Conservation (phyloP, 1,140 invertebrate species). For the Drosophila asahinai region DNA sequence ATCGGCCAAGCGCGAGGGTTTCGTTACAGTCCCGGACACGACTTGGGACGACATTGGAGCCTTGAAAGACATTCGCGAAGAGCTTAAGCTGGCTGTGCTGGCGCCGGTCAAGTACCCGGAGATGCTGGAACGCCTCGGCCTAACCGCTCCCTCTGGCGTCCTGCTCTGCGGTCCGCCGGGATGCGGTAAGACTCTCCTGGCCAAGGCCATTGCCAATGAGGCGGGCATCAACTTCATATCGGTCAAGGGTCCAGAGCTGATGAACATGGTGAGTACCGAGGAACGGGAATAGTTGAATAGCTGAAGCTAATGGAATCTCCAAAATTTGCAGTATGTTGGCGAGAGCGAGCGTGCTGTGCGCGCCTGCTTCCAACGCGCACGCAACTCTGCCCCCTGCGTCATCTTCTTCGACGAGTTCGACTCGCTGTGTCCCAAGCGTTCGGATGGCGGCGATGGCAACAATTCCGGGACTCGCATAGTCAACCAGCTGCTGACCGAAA, state of each 20-base stretch:
- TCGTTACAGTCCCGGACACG: conserved; percentile 98
- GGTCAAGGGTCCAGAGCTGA: conserved; percentile 97
- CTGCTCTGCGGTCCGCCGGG: conserved; percentile 97
- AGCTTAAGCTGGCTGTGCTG: conserved; percentile 95
- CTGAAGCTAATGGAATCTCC: neutral
- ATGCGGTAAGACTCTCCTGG: conserved; percentile 96
- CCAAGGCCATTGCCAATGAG: conserved; percentile 98
- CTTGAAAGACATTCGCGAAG: conserved; percentile 93
- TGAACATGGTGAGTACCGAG: conserved; percentile 92
- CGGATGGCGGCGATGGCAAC: conserved; percentile 90
- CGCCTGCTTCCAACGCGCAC: conserved; percentile 96
- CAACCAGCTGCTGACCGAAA: conserved; percentile 98
- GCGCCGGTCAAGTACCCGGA: conserved; percentile 95
- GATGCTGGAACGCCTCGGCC: conserved; percentile 91
- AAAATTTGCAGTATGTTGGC: conserved; percentile 94
- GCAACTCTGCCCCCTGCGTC: conserved; percentile 98
- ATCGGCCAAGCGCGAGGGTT: conserved; percentile 98
- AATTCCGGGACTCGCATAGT: conserved; percentile 93
- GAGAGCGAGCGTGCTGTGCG: conserved; percentile 99
- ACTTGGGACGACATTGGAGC: conserved; percentile 99
- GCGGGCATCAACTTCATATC: conserved; percentile 98
- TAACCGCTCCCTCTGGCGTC: conserved; percentile 93
- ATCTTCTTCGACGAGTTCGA: conserved; percentile 99
- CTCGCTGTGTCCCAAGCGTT: conserved; percentile 96
- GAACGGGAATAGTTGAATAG: fast-evolving